phyloP scores from a whole-genome alignment of 2,797 vertebrate species.

The Gallinago solitaria region DNA sequence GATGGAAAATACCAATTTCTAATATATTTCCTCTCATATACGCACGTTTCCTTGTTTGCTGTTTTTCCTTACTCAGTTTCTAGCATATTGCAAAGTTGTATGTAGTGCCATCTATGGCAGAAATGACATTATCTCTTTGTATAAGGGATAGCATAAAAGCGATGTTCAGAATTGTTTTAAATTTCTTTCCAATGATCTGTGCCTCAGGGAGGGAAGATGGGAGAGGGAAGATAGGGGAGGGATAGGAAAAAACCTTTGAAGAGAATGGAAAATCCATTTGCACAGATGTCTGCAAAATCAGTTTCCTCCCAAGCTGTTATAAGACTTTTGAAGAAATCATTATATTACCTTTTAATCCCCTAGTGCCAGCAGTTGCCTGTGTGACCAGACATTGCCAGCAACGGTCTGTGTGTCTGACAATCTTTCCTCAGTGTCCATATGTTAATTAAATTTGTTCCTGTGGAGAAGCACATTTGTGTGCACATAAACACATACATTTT shows the following conservation, averaged over 20 bases:
- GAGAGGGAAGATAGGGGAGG: neutral
- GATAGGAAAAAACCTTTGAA: slow-evolving; percentile 7
- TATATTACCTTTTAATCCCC: slow-evolving; percentile 34
- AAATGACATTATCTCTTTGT: neutral
- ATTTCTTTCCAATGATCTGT: neutral
- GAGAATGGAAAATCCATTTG: slow-evolving; percentile 49
- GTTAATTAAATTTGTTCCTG: slow-evolving; percentile 24
- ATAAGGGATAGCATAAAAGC: neutral
- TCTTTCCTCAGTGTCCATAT: neutral
- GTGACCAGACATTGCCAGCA: neutral
- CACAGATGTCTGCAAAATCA: slow-evolving; percentile 54
- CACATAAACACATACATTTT: neutral
- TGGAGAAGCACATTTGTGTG: neutral
- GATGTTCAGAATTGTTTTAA: neutral
- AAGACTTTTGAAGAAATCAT: slow-evolving; percentile 45
- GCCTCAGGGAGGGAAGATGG: neutral
- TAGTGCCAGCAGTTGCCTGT: slow-evolving; percentile 4
- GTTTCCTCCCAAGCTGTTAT: slow-evolving; percentile 5
- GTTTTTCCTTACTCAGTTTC: neutral
- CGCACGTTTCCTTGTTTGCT: neutral
- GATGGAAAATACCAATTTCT: neutral
- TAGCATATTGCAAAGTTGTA: neutral
- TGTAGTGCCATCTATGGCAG: neutral
- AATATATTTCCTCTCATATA: neutral
- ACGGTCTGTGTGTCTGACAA: neutral